Conservation (phyloP, 2,113 vertebrate genomes). For the Scatophagus argus region DNA sequence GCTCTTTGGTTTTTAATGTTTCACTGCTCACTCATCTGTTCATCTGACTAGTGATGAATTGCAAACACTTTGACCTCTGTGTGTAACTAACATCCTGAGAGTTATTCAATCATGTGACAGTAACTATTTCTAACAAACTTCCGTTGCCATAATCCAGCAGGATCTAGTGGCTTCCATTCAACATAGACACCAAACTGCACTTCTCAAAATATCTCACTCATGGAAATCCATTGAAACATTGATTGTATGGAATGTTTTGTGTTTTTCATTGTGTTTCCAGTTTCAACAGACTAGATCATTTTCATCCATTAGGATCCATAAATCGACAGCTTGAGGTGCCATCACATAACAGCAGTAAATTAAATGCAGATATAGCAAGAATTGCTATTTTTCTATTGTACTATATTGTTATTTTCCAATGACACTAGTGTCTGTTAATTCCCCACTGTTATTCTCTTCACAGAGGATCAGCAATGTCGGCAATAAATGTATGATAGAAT, state of each 20-base stretch:
- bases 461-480: background rate
- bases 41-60: background rate
- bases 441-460: background rate
- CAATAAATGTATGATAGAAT: background rate
- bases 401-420: background rate
- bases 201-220: constrained; percentile 36
- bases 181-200: constrained; percentile 47
- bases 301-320: too few species aligned
- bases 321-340: background rate
- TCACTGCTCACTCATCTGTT: background rate
- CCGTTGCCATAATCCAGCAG: constrained; percentile 45
- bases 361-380: background rate
- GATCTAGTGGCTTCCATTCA: constrained; percentile 56
- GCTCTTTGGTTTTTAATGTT: background rate
- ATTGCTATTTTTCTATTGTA: background rate
- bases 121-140: constrained; percentile 2
- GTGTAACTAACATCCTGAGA: background rate
- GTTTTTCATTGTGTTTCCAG: constrained; percentile 63
- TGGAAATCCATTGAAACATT: constrained; percentile 50
- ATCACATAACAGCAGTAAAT: background rate
- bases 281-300: constrained; percentile 42
- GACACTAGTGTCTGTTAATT: background rate
- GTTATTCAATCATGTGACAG: background rate
- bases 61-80: background rate
- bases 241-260: constrained; percentile 52